A percentile compares a stretch with the other conserved stretches of the same genome.
Conservation (phyloP, 2,888 invertebrate genomes). For the Lordiphosa andalusiaca region DNA sequence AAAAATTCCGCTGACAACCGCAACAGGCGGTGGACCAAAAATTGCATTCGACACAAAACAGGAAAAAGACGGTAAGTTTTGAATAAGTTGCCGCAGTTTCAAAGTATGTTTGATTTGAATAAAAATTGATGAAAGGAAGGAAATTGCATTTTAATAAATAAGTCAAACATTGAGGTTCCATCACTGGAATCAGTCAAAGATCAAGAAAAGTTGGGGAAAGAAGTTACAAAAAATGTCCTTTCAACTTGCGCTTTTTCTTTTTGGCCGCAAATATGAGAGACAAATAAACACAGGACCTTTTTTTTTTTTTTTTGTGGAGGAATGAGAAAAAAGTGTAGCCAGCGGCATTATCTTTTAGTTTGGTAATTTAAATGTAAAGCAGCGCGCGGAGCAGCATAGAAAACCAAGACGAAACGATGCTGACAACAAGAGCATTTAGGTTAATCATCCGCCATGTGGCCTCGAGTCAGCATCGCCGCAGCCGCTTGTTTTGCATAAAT, state of each 20-base stretch:
- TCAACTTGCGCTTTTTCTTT: constrained; percentile 30
- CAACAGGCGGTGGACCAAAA: constrained; percentile 14
- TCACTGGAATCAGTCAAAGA: background rate
- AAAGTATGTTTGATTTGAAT: background rate
- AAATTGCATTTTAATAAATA: constrained; percentile 4
- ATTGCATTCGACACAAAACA: constrained; percentile 22
- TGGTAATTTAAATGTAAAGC: constrained; percentile 64
- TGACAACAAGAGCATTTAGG: constrained; percentile 53
- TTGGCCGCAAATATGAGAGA: constrained; percentile 33
- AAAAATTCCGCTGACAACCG: constrained; percentile 9
- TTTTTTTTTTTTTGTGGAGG: constrained; percentile 26
- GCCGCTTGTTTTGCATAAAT: constrained; percentile 64
- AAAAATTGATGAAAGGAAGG: too few relatives aligned
- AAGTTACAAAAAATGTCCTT: constrained; percentile 23
- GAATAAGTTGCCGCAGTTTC: background rate
- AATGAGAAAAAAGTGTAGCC: constrained; percentile 36
- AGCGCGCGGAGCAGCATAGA: constrained; percentile 23
- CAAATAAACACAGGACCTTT: constrained; percentile 43
- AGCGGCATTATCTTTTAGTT: constrained; percentile 53
- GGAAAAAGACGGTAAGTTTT: constrained; percentile 13
- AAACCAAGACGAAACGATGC: constrained; percentile 33
- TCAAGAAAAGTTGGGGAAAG: constrained; percentile 13
- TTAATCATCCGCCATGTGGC: constrained; percentile 67
- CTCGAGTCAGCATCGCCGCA: constrained; percentile 22
- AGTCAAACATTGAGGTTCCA: constrained; percentile 4